Base-by-base conservation (phyloP, 2,797 vertebrate genomes). In the Cyprinella venusta region DNA sequence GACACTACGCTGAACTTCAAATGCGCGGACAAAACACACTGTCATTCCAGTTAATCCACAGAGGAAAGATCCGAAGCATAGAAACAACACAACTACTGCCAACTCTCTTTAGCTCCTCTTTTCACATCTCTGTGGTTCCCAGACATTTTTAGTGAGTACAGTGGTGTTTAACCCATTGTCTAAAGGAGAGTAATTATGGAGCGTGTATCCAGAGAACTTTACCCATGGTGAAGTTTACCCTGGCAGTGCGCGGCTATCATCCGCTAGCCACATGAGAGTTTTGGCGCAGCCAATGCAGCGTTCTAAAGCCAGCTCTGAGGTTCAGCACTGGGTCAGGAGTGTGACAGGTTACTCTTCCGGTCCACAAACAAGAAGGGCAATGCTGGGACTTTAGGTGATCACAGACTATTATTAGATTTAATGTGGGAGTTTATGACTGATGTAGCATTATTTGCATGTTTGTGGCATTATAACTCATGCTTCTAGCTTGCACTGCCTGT, bases 111-210 rank as follows among this genome's bases (percentile, higher is more conserved):
- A 54, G 68, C 30, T 26, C 19, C 54, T 84, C 38, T 48, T 67
- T 80, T 70, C 40, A 38, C 12, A 24, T 84, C 30, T 7, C 15
- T 65, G 61, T 59, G 80, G 84, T 78, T 83, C 74, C 56, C 42
- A 72, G 76, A 59, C 67, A 75, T 79, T 68, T 64, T 40, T 61
- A 21, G 63, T n/a, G 80, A 79, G 18, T 70, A 65, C 24, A 54
- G 67, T 77, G 67, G 81, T 84, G 84, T 85, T 81, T 81, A 79
- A 85, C 69, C 79, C 68, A 81, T 45, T 76, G 72, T 80, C 30
- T 76, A 74, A 65, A 83, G 21, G 16, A 42, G 21, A 68, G 59
- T 63, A 65, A 81, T 85, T 76, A 70, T 79, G 75, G 21, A 70
- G 70, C 33, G 21, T 75, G 56, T 42, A 21, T 78, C 50, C 71